Evolutionary conservation across 2,888 invertebrate genomes (phyloP), one percentile per base, ranked within the genome.

Genomic region (Ramazzottius varieornatus): DNA sequence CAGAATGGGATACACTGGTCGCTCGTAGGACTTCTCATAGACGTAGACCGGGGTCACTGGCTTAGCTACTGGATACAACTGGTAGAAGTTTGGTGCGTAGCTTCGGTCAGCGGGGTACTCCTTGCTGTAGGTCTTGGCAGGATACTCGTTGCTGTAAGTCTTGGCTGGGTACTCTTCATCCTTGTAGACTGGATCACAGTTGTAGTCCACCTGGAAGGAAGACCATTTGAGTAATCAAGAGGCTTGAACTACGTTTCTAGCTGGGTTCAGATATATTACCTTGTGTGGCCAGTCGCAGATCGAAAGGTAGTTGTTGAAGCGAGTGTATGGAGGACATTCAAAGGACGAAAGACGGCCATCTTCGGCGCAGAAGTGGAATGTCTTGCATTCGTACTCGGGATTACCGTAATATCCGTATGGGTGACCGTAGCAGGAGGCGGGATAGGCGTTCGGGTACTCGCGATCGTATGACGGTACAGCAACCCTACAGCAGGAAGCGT

Each of bases 181-280:
- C 29, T 54, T 54, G 54, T 54, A 54, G 54, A 54, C 29, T 16
- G 54, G 54, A 29, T 54, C 54, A 24, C 54, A 54, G 54, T 54
- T 54, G 29, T 54, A 54, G 54, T 54, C 54, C 8, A 54, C 54
- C 54, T 54, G 13, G 4, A 54, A 8, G 29, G 29, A 20, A 40
- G 20, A 40, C 8, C 40, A 20, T 40, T 8, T 8, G 40, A 40
- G 40, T 20, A 40, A 13, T 40, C 8, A 40, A 8, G 40, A 40
- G n/a, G n/a, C n/a, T n/a, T n/a, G n/a, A n/a, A n/a, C n/a, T n/a
- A n/a, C n/a, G n/a, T n/a, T n/a, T n/a, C n/a, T n/a, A n/a, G n/a
- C n/a, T n/a, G n/a, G n/a, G n/a, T n/a, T n/a, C n/a, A n/a, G n/a
- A n/a, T n/a, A n/a, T n/a, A n/a, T 4, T 54, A 54, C 54, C 54